Evolutionary conservation across 2,113 vertebrate genomes (phyloP).

Genomic region (Albula goreensis): DNA sequence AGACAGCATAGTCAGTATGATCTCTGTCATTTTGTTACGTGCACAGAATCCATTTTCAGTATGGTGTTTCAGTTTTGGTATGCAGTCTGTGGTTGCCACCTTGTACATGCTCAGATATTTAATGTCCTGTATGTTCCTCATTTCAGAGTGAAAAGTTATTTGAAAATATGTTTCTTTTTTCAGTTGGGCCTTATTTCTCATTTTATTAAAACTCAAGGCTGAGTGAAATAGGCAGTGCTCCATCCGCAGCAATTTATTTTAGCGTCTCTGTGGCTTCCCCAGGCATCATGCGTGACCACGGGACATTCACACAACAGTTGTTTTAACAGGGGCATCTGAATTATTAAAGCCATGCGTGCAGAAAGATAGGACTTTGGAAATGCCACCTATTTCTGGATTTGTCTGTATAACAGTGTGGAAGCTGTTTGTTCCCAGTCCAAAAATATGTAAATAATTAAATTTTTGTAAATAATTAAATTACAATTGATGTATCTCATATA

Average conservation of each 20-base stretch:
- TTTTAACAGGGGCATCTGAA: not conserved
- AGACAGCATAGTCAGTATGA: not conserved
- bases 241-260: not conserved
- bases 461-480: not conserved
- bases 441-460: not conserved
- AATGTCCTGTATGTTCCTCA: no score
- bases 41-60: no score
- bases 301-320: not conserved
- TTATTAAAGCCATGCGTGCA: not conserved
- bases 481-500: no score
- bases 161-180: no score
- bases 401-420: not conserved
- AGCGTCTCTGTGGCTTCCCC: not conserved
- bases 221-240: no score
- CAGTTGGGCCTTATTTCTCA: no score
- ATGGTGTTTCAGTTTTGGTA: not conserved
- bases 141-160: no score
- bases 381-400: not conserved
- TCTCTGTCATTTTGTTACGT: not conserved
- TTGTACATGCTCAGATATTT: not conserved
- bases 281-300: not conserved
- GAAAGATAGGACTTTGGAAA: not conserved
- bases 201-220: no score
- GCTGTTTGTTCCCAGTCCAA: not conserved
- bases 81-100: not conserved